These are phyloP conservation scores for Macaca mulatta DNA, from an alignment of 2,113 vertebrate genomes.

Conservation along the genomic window DNA sequence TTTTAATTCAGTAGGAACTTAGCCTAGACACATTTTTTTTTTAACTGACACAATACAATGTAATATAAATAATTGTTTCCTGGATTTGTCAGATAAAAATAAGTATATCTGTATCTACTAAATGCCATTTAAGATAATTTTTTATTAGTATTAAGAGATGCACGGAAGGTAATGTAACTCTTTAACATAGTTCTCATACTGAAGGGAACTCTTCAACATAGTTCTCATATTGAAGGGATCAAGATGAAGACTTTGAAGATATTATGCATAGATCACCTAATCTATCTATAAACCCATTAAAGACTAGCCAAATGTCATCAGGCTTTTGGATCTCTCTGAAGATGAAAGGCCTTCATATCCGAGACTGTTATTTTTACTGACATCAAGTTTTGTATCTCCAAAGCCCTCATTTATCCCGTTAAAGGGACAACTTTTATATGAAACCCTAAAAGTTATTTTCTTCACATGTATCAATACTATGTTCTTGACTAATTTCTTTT, in stretches of 20 bases:
- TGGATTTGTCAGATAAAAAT: constrained; percentile 12
- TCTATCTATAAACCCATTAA: not conserved
- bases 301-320: not conserved
- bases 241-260: not conserved
- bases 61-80: not conserved
- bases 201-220: not conserved
- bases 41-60: not conserved
- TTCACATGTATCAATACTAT: not conserved
- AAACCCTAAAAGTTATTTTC: not conserved
- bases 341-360: not conserved
- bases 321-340: not conserved
- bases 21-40: not conserved
- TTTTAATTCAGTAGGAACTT: not conserved
- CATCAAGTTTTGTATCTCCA: not conserved
- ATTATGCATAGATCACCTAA: not conserved
- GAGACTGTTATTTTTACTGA: not conserved
- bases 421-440: not conserved
- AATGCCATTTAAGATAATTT: not conserved
- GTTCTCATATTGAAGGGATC: not conserved
- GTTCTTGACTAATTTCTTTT: not conserved
- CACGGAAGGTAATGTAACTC: not conserved
- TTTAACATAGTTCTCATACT: not conserved
- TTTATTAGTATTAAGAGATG: not conserved
- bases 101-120: not conserved
- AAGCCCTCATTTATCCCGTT: not conserved